These are phyloP conservation scores for Myiopsitta monachus DNA, from an alignment of 2,113 vertebrate species.

Conservation along the genomic window DNA sequence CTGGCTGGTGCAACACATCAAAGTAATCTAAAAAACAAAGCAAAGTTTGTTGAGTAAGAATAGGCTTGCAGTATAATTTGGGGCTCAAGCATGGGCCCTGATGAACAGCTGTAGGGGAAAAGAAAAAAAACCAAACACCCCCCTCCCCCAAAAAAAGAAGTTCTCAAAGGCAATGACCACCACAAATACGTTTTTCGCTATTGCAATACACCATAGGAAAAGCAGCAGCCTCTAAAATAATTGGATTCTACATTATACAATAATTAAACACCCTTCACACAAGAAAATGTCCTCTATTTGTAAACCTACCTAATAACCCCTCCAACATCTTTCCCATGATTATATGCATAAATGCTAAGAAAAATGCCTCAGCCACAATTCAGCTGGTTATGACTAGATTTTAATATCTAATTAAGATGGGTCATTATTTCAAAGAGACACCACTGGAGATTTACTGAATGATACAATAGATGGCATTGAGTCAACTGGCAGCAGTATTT, in stretches of 20 bases:
- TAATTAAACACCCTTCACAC: conserved; percentile 16
- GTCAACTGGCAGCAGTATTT: background rate
- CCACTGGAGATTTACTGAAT: background rate
- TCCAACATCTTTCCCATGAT: background rate
- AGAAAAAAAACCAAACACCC: background rate
- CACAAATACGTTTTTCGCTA: background rate
- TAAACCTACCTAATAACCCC: conserved; percentile 20
- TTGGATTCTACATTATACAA: background rate
- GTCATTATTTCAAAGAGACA: conserved; percentile 33
- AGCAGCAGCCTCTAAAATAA: conserved; percentile 13
- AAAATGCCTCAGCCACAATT: conserved; percentile 11
- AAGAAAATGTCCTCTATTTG: conserved; percentile 4
- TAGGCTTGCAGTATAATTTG: background rate
- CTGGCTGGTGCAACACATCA: background rate
- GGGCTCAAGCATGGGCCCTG: background rate
- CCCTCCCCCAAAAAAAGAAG: background rate
- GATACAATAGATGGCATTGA: background rate
- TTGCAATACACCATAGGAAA: background rate
- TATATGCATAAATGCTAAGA: conserved; percentile 1
- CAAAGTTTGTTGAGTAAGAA: conserved; percentile 23
- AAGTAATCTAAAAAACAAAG: conserved; percentile 35
- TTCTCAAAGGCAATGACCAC: conserved; percentile 25
- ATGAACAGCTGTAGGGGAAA: background rate
- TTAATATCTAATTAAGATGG: conserved; percentile 24
- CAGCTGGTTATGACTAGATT: background rate